Percentiles rank a stretch among this genome's conserved stretches.
Conservation (phyloP, 2,797 vertebrate genomes). For the Ceyx erithaca region DNA sequence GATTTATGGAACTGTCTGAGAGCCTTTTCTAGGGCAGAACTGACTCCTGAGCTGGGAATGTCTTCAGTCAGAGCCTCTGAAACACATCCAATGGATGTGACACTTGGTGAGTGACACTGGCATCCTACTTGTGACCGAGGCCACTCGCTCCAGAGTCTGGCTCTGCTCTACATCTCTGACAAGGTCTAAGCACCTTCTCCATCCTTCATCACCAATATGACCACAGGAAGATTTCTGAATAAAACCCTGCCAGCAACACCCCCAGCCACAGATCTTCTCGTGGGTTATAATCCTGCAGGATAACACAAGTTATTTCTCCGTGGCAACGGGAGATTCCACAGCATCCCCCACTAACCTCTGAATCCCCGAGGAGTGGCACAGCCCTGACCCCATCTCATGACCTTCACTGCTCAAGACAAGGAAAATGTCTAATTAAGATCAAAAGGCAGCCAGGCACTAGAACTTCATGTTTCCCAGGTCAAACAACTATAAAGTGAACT, state of each 20-base stretch:
- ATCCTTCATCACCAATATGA: not conserved
- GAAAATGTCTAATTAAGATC: constrained; percentile 14
- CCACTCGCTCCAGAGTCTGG: not conserved
- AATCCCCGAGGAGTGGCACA: not conserved
- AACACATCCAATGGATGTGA: not conserved
- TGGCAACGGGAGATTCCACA: not conserved
- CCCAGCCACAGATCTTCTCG: not conserved
- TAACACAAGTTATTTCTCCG: constrained; percentile 1
- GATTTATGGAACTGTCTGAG: constrained; percentile 10
- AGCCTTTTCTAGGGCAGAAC: not conserved
- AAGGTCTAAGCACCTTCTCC: not conserved
- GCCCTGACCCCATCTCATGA: not conserved
- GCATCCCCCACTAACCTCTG: not conserved
- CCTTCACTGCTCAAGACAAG: not conserved
- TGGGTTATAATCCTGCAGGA: not conserved
- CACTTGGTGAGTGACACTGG: not conserved
- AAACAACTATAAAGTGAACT: not conserved
- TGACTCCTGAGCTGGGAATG: not conserved
- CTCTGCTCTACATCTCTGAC: not conserved
- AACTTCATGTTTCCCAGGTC: constrained; percentile 17
- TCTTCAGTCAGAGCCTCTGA: not conserved
- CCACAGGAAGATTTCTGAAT: not conserved
- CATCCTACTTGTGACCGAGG: not conserved
- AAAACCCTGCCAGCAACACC: not conserved
- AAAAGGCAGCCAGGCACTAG: constrained; percentile 21